Evolutionary conservation across 1,140 invertebrate genomes (phyloP).

Genomic region (Eupristina koningsbergeri): DNA sequence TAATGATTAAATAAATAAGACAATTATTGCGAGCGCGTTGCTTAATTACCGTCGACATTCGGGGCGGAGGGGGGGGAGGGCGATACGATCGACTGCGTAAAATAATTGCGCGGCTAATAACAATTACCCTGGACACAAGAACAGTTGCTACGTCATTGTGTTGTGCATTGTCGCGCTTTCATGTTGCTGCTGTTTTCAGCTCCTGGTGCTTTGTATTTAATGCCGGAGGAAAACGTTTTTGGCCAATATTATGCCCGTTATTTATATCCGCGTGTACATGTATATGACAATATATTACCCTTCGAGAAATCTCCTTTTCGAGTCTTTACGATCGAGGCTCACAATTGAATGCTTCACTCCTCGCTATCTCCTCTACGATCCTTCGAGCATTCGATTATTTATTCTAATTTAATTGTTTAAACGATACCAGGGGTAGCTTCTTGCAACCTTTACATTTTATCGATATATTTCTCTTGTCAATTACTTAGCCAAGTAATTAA

Average conservation of each 20-base stretch:
- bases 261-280: not conserved
- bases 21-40: constrained; percentile 35
- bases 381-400: not conserved
- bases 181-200: not conserved
- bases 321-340: not conserved
- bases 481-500: too few relatives aligned
- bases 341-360: not conserved
- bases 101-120: constrained; percentile 42
- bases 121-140: constrained; percentile 42
- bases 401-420: not conserved
- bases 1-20: constrained; percentile 47
- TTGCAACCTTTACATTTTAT: not conserved
- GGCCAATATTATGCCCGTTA: not conserved
- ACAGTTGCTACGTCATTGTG: constrained; percentile 40
- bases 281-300: constrained; percentile 13
- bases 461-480: too few relatives aligned
- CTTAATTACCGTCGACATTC: constrained; percentile 31
- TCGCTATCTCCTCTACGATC: not conserved
- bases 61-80: not conserved
- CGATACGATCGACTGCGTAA: constrained; percentile 43
- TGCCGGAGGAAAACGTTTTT: constrained; percentile 1
- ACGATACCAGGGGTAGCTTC: not conserved
- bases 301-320: not conserved
- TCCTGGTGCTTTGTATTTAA: constrained; percentile 1
- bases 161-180: constrained; percentile 7